Base-by-base conservation (phyloP, 2,797 vertebrate species). In the Galago senegalensis region DNA sequence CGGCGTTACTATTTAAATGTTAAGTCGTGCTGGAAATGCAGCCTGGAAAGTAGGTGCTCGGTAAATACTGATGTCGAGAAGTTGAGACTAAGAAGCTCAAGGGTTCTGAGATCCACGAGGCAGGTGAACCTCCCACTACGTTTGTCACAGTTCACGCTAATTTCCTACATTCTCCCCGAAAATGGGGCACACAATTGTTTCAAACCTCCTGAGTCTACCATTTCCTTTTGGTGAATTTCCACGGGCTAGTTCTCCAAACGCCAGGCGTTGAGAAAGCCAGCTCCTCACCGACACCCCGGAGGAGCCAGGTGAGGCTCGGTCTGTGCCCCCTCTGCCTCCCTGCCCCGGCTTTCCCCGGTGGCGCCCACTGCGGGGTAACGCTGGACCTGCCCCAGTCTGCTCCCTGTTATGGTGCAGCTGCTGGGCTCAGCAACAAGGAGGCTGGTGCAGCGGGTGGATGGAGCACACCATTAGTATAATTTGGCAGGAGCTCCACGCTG, bases 181-280 rank as follows among this genome's bases (percentile, higher is more conserved):
- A 77, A 63, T 0, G 1, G 53, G 46, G 63, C 17, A 0, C 37
- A 25, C 0, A 0, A 23, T 67, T 65, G 7, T 7, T 8, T 58
- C 12, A 8, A 83, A 53, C 34, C 17, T 17, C 49, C 17, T 0
- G 46, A 49, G 37, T 14, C 67, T 7, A 3, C 53, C 14, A 1
- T 1, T 69, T 82, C 21, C 43, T 86, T 34, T n/a, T 29, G 0
- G 27, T 29, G 82, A 89, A 31, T 95, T 80, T 79, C 81, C 13
- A 5, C 0, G 4, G 46, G n/a, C 43, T 10, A 0, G 25, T 56
- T 12, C 43, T 20, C 82, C 49, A 67, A 16, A 53, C 0, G 10
- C 13, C 14, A 18, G 27, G 81, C 29, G 0, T 1, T 4, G n/a
- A 18, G 46, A 60, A 43, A 53, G 23, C 63, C 18, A 0, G 27